Base-by-base conservation (phyloP, 2,113 vertebrate species). In the Cololabis saira region DNA sequence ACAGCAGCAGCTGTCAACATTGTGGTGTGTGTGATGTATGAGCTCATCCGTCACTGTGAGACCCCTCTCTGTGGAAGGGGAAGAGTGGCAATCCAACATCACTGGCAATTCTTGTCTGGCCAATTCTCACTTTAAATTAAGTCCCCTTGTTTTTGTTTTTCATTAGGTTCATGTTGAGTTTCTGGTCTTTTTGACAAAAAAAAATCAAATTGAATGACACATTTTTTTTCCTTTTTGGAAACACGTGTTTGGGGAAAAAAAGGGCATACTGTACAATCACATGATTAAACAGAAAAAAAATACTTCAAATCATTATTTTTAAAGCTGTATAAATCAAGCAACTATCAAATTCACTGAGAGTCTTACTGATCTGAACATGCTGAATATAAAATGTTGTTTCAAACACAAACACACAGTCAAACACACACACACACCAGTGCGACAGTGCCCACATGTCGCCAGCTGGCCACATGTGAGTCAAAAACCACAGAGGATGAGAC, bases 1-100 rank as follows among this genome's bases (percentile, higher is more conserved):
- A 81, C 89, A 86, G 70, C 79, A 84, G 83, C 86, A 88, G 87
- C 87, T 91, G 91, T 92, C 91, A 89, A 63, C 68, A 59, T 60
- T 59, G 71, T 76, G 82, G 71, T 74, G 81, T 72, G 64, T 78
- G 66, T 90, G 89, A 92, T 91, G 79, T 83, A 91, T 80, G 86
- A 78, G 82, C 76, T 90, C 87, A 88, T 87, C 84, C 37, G 69
- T 87, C 83, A 81, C 66, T 41, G 74, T 33, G 37, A 64, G 61
- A 41, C 66, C 67, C 22, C 53, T 37, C 68, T 71, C 71, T 61
- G 47, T 64, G 59, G 71, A 54, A n/a, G n/a, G 65, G 59, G 41
- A 19, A 56, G 67, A 78, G 71, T 70, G 74, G 80, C 73, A 83
- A 84, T 83, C 56, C 48, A 21, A 68, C 70, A 71, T 85, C 59